Evolutionary conservation across 2,888 invertebrate genomes (phyloP).

Genomic region (Elysia crispata): DNA sequence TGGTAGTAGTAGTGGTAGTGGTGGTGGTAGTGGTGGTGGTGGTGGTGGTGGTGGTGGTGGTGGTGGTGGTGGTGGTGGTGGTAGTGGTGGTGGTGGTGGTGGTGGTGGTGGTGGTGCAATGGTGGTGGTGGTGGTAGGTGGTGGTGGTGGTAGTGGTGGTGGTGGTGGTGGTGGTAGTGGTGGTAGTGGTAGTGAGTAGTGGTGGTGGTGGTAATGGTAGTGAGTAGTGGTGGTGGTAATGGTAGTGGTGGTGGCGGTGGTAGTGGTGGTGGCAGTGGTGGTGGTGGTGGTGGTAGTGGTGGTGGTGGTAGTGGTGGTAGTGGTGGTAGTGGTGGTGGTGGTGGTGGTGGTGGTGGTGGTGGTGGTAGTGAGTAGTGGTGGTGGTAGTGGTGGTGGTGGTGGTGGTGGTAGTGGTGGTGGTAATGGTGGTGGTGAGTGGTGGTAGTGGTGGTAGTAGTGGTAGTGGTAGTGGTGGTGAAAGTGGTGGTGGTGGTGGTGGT

Average conservation of each 20-base stretch:
- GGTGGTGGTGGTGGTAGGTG: too few relatives aligned
- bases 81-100: too few relatives aligned
- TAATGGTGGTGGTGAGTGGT: too few relatives aligned
- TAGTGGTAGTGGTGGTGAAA: conserved; percentile 10
- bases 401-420: not conserved
- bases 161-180: too few relatives aligned
- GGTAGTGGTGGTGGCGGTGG: not conserved
- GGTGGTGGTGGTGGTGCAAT: too few relatives aligned
- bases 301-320: conserved; percentile 5
- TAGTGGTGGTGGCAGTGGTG: conserved; percentile 9
- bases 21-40: conserved; percentile 4
- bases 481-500: conserved; percentile 6
- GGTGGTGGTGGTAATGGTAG: conserved; percentile 14
- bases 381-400: conserved; percentile 14
- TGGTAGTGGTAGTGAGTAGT: too few relatives aligned
- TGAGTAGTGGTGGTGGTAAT: too few relatives aligned
- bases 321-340: conserved; percentile 2
- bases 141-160: too few relatives aligned
- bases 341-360: conserved; percentile 1
- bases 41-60: not conserved
- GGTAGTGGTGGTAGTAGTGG: conserved; percentile 7
- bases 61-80: conserved; percentile 12
- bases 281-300: not conserved
- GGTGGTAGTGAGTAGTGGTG: too few relatives aligned
- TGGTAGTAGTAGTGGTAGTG: conserved; percentile 13